Evolutionary conservation across 2,113 vertebrate species (phyloP).

Genomic region (Azemiops feae): DNA sequence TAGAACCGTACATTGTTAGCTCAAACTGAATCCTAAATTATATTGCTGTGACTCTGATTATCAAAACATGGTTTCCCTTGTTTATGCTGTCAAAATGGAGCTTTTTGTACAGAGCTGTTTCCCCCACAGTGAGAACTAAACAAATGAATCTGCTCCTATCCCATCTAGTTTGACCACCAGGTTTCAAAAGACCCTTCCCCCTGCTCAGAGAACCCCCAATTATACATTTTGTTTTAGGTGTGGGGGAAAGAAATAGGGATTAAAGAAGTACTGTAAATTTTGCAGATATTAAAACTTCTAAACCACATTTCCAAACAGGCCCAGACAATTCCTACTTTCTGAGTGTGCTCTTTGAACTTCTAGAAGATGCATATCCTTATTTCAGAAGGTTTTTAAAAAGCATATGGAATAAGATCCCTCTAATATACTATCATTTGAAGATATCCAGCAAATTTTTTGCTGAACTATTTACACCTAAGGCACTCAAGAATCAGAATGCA

Average conservation of each 20-base stretch:
- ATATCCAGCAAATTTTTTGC: not conserved
- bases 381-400: not conserved
- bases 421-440: not conserved
- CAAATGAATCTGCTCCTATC: not conserved
- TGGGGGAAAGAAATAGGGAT: not conserved
- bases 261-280: not conserved
- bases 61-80: not conserved
- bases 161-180: no score
- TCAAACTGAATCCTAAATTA: not conserved
- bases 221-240: not conserved
- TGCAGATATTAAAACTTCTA: not conserved
- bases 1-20: not conserved
- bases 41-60: not conserved
- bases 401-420: not conserved
- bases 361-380: not conserved
- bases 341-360: not conserved
- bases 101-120: not conserved
- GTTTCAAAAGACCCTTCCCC: not conserved
- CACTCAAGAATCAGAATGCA: not conserved
- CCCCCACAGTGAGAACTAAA: not conserved
- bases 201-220: not conserved
- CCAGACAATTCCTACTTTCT: not conserved
- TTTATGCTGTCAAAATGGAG: not conserved
- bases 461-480: not conserved
- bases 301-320: not conserved